Conservation (phyloP, 2,797 vertebrate species). For the Heteromormyrus szaboi region DNA sequence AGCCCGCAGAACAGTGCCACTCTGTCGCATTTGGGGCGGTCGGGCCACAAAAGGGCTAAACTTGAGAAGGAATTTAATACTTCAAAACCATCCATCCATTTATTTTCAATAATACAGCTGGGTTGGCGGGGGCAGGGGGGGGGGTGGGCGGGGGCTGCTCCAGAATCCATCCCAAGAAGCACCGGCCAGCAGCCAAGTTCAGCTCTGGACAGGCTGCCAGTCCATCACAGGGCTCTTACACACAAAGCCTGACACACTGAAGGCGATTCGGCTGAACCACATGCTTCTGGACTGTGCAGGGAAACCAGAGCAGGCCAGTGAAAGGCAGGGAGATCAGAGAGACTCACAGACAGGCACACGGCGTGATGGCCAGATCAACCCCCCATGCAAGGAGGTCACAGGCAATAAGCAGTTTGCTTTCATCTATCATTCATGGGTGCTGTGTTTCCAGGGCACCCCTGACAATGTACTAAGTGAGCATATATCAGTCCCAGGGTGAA, state of each 20-base stretch:
- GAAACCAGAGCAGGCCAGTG: neutral
- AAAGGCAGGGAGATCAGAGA: neutral
- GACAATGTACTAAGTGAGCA: neutral
- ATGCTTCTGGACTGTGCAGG: neutral
- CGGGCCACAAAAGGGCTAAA: neutral
- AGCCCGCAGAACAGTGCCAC: neutral
- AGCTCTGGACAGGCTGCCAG: neutral
- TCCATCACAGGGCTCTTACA: neutral
- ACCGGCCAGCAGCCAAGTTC: neutral
- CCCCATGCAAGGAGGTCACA: neutral
- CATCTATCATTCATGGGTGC: neutral
- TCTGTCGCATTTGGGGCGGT: neutral
- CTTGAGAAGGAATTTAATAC: neutral
- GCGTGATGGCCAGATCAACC: neutral
- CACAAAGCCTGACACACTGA: neutral
- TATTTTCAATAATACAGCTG: neutral
- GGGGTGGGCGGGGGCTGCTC: neutral
- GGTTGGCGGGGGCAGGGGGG: neutral
- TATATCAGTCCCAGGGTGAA: neutral
- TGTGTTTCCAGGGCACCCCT: neutral
- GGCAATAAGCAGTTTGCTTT: neutral
- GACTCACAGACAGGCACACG: neutral
- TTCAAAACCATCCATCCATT: conserved; percentile 7
- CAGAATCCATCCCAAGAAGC: neutral
- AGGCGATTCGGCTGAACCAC: neutral